Evolutionary conservation across 2,888 invertebrate genomes (phyloP), one percentile per base, ranked within the genome.

Genomic region (Eupeodes luniger): DNA sequence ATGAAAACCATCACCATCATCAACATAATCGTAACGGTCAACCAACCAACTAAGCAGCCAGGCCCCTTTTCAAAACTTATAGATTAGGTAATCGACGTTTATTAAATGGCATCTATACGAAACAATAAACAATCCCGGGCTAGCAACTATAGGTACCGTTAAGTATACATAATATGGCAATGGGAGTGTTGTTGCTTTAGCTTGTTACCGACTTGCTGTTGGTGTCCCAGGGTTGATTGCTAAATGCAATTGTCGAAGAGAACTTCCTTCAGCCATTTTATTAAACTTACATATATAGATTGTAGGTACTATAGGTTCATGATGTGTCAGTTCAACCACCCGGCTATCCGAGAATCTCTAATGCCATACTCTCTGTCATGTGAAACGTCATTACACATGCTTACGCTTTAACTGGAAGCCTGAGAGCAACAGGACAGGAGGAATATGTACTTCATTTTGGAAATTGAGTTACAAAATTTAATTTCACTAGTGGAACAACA

Each of bases 71-170:
- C 64, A 67, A 78, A 81, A 47, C 78, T 80, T 66, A 59, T 59
- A 81, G 84, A 88, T 88, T 88, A 88, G 84, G 88, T 88, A 88
- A 88, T 84, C 84, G 84, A 84, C 84, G 84, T 84, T 88, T 88
- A 88, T 88, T 87, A 87, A 87, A 87, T 44, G 69, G 87, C 87
- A 81, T 84, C 83, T 83, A 87, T 87, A 87, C 87, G 83, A 84
- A 87, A 87, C 80, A 81, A 87, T 84, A 84, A 79, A 81, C 74
- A 66, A 66, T 66, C 59, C 64, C 49, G 40, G 70, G n/a, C 57
- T 64, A 75, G 86, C 79, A 79, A 74, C 74, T 12, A 16, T 53
- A 51, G 47, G n/a, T 6, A 57, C 55, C 36, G 51, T 55, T 27
- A 55, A 51, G 55, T 16, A 3, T 27, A 66, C 44, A 57, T 47